Conservation (phyloP, 64 coral and sea anemone species). For the Actinia tenebrosa region DNA sequence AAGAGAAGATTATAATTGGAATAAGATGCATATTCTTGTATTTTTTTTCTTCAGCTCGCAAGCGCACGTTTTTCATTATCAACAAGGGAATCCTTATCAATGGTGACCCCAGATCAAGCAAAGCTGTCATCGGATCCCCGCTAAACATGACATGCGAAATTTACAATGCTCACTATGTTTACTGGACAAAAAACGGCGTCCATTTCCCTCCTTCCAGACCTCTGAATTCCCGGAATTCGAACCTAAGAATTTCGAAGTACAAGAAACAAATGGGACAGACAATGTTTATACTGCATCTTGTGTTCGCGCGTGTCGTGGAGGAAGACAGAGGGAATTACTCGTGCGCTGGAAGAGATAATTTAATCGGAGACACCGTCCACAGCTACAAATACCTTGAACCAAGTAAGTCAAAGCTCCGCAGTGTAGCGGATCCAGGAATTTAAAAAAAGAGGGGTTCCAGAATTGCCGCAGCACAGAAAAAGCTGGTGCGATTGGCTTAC, state of each 20-base stretch:
- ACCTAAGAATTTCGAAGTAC: not conserved
- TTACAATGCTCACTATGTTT: not conserved
- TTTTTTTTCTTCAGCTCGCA: not conserved
- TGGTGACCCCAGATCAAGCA: not conserved
- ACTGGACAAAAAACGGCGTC: not conserved
- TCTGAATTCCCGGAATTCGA: not conserved
- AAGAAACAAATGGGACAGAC: not conserved
- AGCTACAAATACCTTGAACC: conserved; percentile 4
- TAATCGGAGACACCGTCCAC: not conserved
- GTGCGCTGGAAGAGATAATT: not conserved
- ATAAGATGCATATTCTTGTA: too few species aligned
- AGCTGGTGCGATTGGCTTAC: too few species aligned
- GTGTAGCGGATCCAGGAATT: too few species aligned
- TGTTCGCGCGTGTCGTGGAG: not conserved
- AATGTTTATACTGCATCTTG: not conserved
- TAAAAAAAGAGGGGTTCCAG: too few species aligned
- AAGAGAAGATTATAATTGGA: too few species aligned
- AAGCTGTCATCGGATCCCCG: not conserved
- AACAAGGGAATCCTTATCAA: not conserved
- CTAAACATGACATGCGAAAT: not conserved
- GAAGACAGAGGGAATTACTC: not conserved
- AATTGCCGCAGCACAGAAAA: too few species aligned
- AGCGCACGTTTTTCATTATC: not conserved
- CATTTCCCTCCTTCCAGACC: not conserved
- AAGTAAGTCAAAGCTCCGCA: not conserved